Conservation (phyloP, 2,888 invertebrate species). For the Lumbricus terrestris region DNA sequence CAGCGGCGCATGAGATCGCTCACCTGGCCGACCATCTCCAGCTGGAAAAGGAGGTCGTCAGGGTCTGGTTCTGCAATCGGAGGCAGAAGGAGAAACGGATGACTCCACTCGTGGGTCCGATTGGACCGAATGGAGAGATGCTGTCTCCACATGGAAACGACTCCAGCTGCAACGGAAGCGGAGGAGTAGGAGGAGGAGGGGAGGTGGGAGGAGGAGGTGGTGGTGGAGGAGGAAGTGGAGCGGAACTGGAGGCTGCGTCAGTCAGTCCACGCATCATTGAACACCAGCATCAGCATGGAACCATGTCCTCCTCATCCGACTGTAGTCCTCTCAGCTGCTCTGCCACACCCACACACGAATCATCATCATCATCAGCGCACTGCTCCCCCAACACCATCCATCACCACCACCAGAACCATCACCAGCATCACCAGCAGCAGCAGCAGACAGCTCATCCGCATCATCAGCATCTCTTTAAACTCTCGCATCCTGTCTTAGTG, state of each 20-base stretch:
- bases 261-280: neutral
- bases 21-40: constrained; percentile 91
- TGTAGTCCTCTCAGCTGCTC: neutral
- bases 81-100: constrained; percentile 95
- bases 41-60: constrained; percentile 89
- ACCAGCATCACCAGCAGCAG: neutral
- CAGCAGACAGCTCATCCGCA: neutral
- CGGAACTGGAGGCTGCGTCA: neutral
- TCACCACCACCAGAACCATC: too few species aligned
- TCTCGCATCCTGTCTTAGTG: neutral
- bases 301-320: neutral
- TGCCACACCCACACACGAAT: neutral
- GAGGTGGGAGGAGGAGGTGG: neutral
- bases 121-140: constrained; percentile 11
- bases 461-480: neutral
- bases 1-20: constrained; percentile 96
- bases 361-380: neutral
- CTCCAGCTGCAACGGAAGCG: neutral
- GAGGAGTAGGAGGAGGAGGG: neutral
- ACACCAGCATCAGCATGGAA: neutral
- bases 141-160: neutral
- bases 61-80: constrained; percentile 63
- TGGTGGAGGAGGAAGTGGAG: neutral
- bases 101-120: constrained; percentile 69
- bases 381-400: neutral